Evolutionary conservation across 2,888 invertebrate species (phyloP).

Genomic region (Phalera bucephala): DNA sequence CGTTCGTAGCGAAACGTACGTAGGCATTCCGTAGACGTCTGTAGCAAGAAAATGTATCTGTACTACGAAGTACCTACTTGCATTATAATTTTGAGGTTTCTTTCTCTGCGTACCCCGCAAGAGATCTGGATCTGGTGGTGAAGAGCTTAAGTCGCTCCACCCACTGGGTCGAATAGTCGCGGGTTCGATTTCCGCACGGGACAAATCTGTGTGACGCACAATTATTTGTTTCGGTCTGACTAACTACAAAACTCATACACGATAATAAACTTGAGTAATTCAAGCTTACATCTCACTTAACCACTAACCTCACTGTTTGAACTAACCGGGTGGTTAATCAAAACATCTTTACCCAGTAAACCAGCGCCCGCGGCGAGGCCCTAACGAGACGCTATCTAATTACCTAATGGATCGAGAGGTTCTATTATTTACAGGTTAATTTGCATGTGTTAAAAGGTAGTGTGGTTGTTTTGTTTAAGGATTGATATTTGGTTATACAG

Average conservation of each 20-base stretch:
- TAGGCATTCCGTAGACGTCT: not conserved
- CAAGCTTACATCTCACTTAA: not conserved
- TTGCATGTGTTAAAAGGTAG: slow-evolving; percentile 11
- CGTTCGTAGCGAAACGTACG: not conserved
- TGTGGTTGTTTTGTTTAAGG: slow-evolving; percentile 1
- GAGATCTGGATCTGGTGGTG: no score
- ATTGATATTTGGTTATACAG: no score
- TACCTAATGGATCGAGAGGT: slow-evolving; percentile 40
- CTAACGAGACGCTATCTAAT: slow-evolving; percentile 30
- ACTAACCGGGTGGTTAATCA: slow-evolving; percentile 26
- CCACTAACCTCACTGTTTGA: slow-evolving; percentile 19
- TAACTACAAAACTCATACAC: no score
- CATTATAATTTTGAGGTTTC: no score
- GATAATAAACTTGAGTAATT: not conserved
- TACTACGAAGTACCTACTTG: no score
- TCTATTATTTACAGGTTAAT: slow-evolving; percentile 38
- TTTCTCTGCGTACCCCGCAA: no score
- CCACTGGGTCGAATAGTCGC: no score
- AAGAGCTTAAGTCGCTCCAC: no score
- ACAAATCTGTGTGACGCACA: no score
- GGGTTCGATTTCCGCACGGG: no score
- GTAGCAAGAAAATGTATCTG: no score
- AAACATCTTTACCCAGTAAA: slow-evolving; percentile 35
- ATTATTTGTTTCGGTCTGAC: no score
- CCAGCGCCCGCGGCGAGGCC: slow-evolving; percentile 32